Evolutionary conservation across 2,113 vertebrate genomes (phyloP).

Genomic region (Bufo gargarizans): DNA sequence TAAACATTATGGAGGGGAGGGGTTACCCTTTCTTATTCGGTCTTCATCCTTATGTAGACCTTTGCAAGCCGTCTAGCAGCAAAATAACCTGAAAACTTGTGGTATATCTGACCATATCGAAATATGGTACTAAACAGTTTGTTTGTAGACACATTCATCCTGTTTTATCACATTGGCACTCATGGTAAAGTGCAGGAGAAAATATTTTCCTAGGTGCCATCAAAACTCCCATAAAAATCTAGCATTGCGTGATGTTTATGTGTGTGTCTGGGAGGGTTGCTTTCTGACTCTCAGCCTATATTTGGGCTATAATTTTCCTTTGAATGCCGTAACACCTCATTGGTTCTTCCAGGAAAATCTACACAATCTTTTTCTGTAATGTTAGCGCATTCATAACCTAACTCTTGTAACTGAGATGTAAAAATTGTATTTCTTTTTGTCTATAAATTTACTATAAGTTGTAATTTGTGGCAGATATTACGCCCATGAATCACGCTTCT

Average conservation of each 20-base stretch:
- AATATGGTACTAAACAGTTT: background rate
- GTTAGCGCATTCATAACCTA: background rate
- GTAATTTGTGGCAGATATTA: constrained; percentile 22
- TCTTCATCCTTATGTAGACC: too few species aligned
- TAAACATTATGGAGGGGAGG: too few species aligned
- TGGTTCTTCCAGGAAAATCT: background rate
- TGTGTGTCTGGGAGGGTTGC: background rate
- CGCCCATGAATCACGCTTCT: background rate
- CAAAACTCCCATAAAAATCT: background rate
- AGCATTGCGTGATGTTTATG: background rate
- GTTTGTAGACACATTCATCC: background rate
- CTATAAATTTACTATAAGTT: constrained; percentile 6
- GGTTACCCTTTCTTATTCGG: too few species aligned
- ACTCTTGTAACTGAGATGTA: background rate
- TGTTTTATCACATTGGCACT: background rate
- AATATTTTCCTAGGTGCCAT: background rate
- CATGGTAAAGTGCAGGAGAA: background rate
- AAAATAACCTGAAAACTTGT: background rate
- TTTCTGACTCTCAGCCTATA: background rate
- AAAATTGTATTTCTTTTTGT: constrained; percentile 12
- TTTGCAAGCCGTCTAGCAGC: too few species aligned
- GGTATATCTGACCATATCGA: background rate
- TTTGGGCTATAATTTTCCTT: constrained; percentile 6
- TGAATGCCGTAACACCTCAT: constrained; percentile 20
- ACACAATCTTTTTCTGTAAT: background rate